Percentiles rank a stretch among this genome's conserved stretches.
phyloP scores from a whole-genome alignment of 2,797 vertebrate species.

The Sphaeramia orbicularis region DNA sequence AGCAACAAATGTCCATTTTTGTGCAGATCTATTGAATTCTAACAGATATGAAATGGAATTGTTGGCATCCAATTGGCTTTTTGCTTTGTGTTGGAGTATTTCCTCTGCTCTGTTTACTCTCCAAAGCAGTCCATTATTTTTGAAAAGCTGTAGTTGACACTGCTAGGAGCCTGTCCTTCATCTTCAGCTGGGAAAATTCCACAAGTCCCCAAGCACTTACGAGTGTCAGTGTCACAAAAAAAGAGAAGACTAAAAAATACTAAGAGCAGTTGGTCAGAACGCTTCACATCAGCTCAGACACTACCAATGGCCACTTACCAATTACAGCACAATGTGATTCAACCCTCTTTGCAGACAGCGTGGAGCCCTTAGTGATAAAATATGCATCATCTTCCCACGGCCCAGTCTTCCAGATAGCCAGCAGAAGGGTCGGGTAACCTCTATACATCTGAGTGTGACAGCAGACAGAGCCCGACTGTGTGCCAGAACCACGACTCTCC shows the following conservation, averaged over 20 bases:
- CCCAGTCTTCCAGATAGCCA: constrained; percentile 38
- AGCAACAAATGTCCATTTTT: neutral
- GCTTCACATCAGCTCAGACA: constrained; percentile 46
- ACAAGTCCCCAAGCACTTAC: constrained; percentile 44
- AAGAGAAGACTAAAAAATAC: constrained; percentile 2
- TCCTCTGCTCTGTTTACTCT: constrained; percentile 30
- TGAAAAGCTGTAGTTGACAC: constrained; percentile 17
- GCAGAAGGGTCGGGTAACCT: constrained; percentile 71
- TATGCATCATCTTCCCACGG: constrained; percentile 65
- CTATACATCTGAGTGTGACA: constrained; percentile 65
- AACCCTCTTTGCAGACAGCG: constrained; percentile 47
- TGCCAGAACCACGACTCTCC: constrained; percentile 72
- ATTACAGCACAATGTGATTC: constrained; percentile 68
- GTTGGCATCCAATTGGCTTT: constrained; percentile 14
- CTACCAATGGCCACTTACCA: constrained; percentile 44
- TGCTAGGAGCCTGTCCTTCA: constrained; percentile 37
- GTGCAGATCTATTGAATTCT: constrained; percentile 2
- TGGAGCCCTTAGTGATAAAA: constrained; percentile 64
- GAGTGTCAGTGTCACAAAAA: constrained; percentile 38
- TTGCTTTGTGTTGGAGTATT: constrained; percentile 29
- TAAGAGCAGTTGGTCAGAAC: constrained; percentile 43
- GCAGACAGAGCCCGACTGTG: constrained; percentile 57
- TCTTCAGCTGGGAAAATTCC: constrained; percentile 45
- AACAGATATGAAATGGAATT: constrained; percentile 19
- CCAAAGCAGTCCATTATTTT: constrained; percentile 26